Conservation (phyloP, 2,888 invertebrate genomes). For the Meganola albula region DNA sequence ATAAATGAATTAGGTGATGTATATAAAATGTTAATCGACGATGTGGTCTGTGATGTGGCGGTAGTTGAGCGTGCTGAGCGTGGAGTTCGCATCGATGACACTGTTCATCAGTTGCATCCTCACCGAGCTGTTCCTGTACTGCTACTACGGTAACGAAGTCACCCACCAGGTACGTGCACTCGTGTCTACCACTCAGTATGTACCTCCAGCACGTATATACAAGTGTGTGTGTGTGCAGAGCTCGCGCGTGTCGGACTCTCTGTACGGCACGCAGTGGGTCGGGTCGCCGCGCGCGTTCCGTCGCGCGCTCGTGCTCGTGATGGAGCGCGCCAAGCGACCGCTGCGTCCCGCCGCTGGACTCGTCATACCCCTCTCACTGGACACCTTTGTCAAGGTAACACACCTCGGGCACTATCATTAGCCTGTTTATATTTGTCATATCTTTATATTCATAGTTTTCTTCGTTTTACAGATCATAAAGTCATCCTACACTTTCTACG, state of each 20-base stretch:
- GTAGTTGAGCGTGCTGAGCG: conserved; percentile 48
- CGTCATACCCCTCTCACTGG: conserved; percentile 69
- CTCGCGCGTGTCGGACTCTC: conserved; percentile 48
- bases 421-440: too few species aligned
- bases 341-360: conserved; percentile 66
- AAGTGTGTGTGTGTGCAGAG: conserved; percentile 46
- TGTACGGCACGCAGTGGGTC: conserved; percentile 58
- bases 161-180: conserved; percentile 63
- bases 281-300: conserved; percentile 33
- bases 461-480: conserved; percentile 54
- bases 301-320: conserved; percentile 56
- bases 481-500: conserved; percentile 66
- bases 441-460: background rate
- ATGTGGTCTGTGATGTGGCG: too few species aligned
- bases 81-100: conserved; percentile 71
- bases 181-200: too few species aligned
- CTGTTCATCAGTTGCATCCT: conserved; percentile 75
- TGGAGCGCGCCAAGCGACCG: conserved; percentile 64
- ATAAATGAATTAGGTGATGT: too few species aligned
- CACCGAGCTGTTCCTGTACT: conserved; percentile 74
- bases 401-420: background rate
- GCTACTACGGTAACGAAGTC: conserved; percentile 78
- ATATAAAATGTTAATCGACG: too few species aligned
- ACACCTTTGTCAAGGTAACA: conserved; percentile 65
- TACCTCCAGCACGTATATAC: too few species aligned